Base-by-base conservation (phyloP, 2,888 invertebrate species). In the Athalia rosae region DNA sequence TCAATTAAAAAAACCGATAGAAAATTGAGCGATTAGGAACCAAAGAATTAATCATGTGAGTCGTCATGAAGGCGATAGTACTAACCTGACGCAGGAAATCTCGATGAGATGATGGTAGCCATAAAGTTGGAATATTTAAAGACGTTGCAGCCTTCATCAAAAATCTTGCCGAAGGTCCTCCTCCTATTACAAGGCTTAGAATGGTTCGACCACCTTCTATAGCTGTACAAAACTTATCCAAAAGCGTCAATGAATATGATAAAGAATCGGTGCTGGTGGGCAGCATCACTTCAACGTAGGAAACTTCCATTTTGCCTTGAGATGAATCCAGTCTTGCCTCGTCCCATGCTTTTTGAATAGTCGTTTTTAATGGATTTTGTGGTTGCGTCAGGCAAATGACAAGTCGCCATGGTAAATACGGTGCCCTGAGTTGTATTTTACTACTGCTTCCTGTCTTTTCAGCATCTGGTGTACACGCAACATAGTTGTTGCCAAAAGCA, bases 321-420 rank as follows among this genome's bases (percentile, higher is more conserved):
- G 83, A 83, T 4, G 87, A 85, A 77, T 89, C 88, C 71, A 88
- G 80, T 71, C 89, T 84, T 9, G 87, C 89, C 63, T 86, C 85
- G 56, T 90, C 89, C 89, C 89, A 90, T 77, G 86, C 87, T 76
- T 85, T 85, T 71, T 89, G 89, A 9, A 89, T 84, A 67, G 89
- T 88, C 50, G 80, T 80, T 79, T 85, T 88, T 58, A 85, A 80
- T 3, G 87, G 85, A 50, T 81, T 82, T 67, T 87, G 87, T 3
- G 86, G 84, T 79, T 89, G 89, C 3, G 89, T 87, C 53, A 89
- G 81, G 73, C 87, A 87, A 63, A 89, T 82, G n/a, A 89, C 85
- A 76, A 89, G 80, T 4, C 88, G 86, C 89, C 89, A 89, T 66
- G 88, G 79, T 58, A 82, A 74, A 15, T 81, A 81, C 3, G 82